These are phyloP conservation scores for Phrynocephalus versicolor DNA, from an alignment of 2,113 vertebrate genomes.

Conservation along the genomic window DNA sequence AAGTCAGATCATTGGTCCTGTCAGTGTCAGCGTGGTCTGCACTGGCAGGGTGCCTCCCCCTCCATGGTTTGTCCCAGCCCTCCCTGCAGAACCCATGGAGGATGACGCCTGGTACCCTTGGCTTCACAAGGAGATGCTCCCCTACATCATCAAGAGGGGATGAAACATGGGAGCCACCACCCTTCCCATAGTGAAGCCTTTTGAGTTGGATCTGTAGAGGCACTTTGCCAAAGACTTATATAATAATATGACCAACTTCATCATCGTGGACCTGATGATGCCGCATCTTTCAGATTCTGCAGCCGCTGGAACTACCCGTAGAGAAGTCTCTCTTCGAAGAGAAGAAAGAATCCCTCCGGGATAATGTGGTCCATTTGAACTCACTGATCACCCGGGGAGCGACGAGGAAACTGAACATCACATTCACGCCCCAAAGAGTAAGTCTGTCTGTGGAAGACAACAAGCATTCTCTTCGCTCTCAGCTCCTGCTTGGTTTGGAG, in stretches of 20 bases:
- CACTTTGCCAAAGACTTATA: too few species aligned
- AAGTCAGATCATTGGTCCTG: background rate
- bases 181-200: too few species aligned
- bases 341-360: constrained; percentile 48
- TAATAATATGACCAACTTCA: background rate
- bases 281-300: constrained; percentile 34
- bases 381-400: constrained; percentile 75
- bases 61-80: too few species aligned
- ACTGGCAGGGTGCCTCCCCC: background rate
- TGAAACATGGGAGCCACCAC: too few species aligned
- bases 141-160: background rate
- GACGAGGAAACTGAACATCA: constrained; percentile 78
- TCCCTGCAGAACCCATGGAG: background rate
- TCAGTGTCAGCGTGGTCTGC: background rate
- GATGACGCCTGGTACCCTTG: background rate
- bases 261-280: background rate
- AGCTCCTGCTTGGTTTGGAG: background rate
- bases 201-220: background rate
- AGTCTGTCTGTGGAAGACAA: constrained; percentile 30
- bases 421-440: constrained; percentile 86
- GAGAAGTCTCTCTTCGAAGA: constrained; percentile 38
- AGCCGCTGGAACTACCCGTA: constrained; percentile 7
- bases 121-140: background rate
- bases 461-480: fast-evolving
- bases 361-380: constrained; percentile 76